These are phyloP conservation scores for Brachypalpus laphriformis DNA, from an alignment of 2,888 invertebrate species.

Conservation along the genomic window DNA sequence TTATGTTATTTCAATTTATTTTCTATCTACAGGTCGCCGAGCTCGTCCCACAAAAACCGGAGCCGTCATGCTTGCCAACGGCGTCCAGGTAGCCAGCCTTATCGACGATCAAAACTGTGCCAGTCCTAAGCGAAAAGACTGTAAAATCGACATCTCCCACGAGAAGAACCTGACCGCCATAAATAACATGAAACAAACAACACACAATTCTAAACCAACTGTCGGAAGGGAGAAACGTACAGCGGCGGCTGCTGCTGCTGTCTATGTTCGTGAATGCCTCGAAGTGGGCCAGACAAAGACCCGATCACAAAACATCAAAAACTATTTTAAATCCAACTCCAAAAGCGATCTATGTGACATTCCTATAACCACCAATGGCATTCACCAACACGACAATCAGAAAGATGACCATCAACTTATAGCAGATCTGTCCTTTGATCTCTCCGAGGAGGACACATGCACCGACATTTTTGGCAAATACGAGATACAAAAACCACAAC, in stretches of 20 bases:
- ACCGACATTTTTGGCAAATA: constrained; percentile 70
- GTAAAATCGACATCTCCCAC: constrained; percentile 79
- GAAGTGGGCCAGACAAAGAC: constrained; percentile 76
- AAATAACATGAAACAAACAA: constrained; percentile 21
- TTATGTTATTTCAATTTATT: too few species aligned
- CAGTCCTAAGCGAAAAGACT: constrained; percentile 83
- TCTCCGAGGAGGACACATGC: constrained; percentile 75
- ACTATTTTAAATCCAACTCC: constrained; percentile 80
- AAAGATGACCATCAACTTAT: constrained; percentile 65
- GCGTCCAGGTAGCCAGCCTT: constrained; percentile 58
- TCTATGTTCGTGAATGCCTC: constrained; percentile 63
- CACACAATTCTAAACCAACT: constrained; percentile 18
- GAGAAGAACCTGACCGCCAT: constrained; percentile 9
- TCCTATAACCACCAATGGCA: constrained; percentile 40
- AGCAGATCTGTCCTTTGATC: constrained; percentile 68
- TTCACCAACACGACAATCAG: constrained; percentile 15
- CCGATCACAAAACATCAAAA: constrained; percentile 78
- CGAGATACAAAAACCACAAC: constrained; percentile 56
- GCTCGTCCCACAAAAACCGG: constrained; percentile 56
- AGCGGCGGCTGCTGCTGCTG: constrained; percentile 43
- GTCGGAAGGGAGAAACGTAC: constrained; percentile 38
- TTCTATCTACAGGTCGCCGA: constrained; percentile 39
- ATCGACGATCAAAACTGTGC: constrained; percentile 82
- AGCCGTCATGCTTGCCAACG: constrained; percentile 39
- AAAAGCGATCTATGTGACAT: constrained; percentile 54